Evolutionary conservation across 2,888 invertebrate species (phyloP), one percentile per base, ranked within the genome.

Genomic region (Abrostola tripartita): DNA sequence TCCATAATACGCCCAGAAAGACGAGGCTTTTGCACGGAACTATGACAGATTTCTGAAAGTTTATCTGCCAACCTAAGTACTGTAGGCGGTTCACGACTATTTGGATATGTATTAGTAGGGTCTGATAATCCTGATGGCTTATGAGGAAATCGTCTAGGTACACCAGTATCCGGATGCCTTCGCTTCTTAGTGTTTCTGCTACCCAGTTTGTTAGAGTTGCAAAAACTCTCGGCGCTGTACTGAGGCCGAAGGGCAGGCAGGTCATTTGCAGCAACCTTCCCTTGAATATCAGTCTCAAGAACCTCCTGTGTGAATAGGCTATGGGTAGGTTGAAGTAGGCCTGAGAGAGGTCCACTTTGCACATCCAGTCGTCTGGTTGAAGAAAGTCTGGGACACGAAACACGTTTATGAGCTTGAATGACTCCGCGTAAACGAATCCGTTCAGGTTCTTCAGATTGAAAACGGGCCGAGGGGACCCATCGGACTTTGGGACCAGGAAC

Each of bases 151-250:
- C 37, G 50, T 37, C 37, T 6, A 51, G 37, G 7, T 51, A 51
- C 76, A 71, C 38, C 0, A 79, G 12, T 5, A 78, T 52, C 7
- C 76, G 52, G 7, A 78, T n/a, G 2, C 79, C 74, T 56, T 57
- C n/a, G 68, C 47, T 49, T 4, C 78, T 51, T 0, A 82, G 61
- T 5, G 53, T 61, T 41, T 74, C 68, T 0, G 70, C 76, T 35
- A 78, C 44, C 82, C 79, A 81, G 38, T 77, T 79, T 9, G 76
- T 74, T 4, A 81, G 36, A 1, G 52, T 50, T 0, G 77, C 70
- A 51, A 81, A 55, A 37, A 37, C 10, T 9, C n/a, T 42, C 7
- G 42, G 53, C 10, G 42, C 53, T 11, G 36, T 54, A 35, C 53
- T 54, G 7, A 54, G n/a, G 6, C 54, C 42, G 49, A 44, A 54